Evolutionary conservation across 2,113 vertebrate species (phyloP).

Genomic region (Rhadina sibilatrix): DNA sequence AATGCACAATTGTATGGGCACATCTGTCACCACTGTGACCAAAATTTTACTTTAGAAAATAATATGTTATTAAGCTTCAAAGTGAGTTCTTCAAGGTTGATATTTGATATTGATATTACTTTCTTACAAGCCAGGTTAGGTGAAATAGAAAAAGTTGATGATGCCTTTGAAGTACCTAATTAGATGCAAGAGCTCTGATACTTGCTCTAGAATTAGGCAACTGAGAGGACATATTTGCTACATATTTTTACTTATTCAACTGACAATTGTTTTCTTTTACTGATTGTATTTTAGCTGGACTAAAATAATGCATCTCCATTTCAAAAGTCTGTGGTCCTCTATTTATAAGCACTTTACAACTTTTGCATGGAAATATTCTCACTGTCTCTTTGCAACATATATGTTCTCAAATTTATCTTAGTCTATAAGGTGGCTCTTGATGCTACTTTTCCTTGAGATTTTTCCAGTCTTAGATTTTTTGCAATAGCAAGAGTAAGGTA

Average conservation of each 20-base stretch:
- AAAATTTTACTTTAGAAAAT: constrained; percentile 75
- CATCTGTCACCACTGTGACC: constrained; percentile 43
- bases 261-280: constrained; percentile 36
- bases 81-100: constrained; percentile 74
- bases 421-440: background rate
- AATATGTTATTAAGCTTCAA: constrained; percentile 78
- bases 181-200: constrained; percentile 70
- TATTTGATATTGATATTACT: constrained; percentile 72
- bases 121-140: constrained; percentile 69
- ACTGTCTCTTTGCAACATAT: background rate
- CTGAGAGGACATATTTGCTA: constrained; percentile 1
- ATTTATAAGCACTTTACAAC: background rate
- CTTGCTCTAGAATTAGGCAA: constrained; percentile 46
- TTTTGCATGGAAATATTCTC: background rate
- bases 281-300: background rate
- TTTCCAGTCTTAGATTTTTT: constrained; percentile 9
- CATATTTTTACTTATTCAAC: constrained; percentile 62
- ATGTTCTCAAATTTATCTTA: background rate
- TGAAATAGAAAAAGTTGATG: constrained; percentile 69
- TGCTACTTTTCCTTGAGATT: background rate
- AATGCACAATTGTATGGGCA: background rate
- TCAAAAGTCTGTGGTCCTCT: background rate
- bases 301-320: constrained; percentile 1
- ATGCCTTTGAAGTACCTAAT: constrained; percentile 80
- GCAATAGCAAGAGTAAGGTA: constrained; percentile 8